phyloP scores from a whole-genome alignment of 2,888 invertebrate species.

The Cephus spinipes region DNA sequence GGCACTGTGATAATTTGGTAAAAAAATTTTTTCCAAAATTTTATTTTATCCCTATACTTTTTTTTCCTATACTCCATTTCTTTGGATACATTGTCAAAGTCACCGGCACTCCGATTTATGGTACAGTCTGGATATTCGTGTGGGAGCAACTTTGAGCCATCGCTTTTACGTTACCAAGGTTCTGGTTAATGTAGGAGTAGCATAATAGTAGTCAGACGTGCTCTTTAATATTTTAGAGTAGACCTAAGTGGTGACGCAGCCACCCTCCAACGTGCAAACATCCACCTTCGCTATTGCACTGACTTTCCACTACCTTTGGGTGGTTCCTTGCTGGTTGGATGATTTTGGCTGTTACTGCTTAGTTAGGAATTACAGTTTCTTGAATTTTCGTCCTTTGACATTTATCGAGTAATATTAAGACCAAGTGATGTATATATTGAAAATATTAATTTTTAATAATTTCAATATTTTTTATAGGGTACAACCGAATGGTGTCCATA shows the following conservation, averaged over 20 bases:
- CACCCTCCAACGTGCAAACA: slow-evolving; percentile 28
- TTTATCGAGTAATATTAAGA: background rate
- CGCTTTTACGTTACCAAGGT: background rate
- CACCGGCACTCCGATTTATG: background rate
- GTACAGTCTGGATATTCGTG: background rate
- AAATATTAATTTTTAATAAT: background rate
- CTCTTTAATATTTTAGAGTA: slow-evolving; percentile 20
- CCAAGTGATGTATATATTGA: background rate
- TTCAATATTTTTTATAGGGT: background rate
- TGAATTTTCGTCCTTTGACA: background rate
- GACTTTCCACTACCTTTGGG: background rate
- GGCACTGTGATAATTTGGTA: background rate
- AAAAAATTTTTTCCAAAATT: background rate
- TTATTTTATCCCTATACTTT: background rate
- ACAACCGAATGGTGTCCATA: background rate
- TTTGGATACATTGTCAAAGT: background rate
- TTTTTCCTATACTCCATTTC: background rate
- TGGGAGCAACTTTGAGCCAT: background rate
- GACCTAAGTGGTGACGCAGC: slow-evolving; percentile 29
- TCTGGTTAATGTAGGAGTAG: background rate
- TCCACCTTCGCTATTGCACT: slow-evolving; percentile 2
- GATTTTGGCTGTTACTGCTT: background rate
- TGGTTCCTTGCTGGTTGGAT: background rate
- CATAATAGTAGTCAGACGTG: slow-evolving; percentile 4
- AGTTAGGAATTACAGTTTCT: background rate